Base-by-base conservation (phyloP, 2,113 vertebrate species). In the Brachionichthys hirsutus region DNA sequence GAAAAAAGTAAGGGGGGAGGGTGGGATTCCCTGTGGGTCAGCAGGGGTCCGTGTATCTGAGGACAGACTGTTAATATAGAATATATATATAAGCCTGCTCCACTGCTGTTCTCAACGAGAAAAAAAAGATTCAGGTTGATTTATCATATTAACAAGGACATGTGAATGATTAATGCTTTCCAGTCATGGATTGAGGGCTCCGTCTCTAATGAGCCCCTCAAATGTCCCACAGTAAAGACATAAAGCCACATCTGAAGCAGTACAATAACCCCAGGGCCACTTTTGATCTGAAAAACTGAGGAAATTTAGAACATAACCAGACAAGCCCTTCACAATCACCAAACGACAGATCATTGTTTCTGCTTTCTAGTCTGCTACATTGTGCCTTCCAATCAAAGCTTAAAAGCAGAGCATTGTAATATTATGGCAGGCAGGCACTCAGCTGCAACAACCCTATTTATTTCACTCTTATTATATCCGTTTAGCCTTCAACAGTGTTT, bases 101-200 rank as follows among this genome's bases (percentile, higher is more conserved):
- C 57, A 43, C 78, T 79, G 75, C 83, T 73, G 79, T 58, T 73
- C 63, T 52, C 48, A 54, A 62, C 65, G 50, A 19, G 0, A 47
- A 43, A 56, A 60, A 24, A 34, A 70, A 46, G 55, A 72, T 49
- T 52, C 54, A 72, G 52, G 62, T 54, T 53, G 70, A 85, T 87
- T 83, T 62, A 67, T 89, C 82, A 85, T 56, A 70, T 77, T 85
- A 86, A 87, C 82, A 81, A 81, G 73, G 54, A 58, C 15, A 49
- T 30, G 70, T 85, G 16, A 86, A 87, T 82, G 72, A 88, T 87
- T 83, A 75, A 87, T 80, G 73, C 22, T 12, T 24, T 48, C 34
- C 16, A 7, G 47, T 82, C 68, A 84, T 70, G 77, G 67, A 78
- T 72, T 70, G 79, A 53, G 65, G 45, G 20, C 43, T 63, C n/a